Conservation (phyloP, 2,797 vertebrate species). For the Mormyrops boulengeri region DNA sequence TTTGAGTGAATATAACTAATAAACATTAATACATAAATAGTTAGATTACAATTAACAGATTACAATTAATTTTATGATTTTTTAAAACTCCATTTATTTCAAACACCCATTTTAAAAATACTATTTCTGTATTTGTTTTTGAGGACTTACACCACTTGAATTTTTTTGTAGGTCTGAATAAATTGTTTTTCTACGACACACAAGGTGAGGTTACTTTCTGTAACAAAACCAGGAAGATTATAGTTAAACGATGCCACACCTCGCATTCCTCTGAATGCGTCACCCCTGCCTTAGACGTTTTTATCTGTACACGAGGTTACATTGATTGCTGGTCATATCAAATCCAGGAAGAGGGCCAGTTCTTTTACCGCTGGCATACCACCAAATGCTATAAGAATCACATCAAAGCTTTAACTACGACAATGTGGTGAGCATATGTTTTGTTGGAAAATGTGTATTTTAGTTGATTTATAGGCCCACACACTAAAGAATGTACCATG, state of each 20-base stretch:
- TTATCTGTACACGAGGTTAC: neutral
- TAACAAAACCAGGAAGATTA: neutral
- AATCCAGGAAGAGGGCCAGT: neutral
- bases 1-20: neutral
- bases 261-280: neutral
- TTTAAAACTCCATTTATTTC: neutral
- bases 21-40: neutral
- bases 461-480: neutral
- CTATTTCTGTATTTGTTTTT: neutral
- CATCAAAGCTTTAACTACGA: neutral
- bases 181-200: neutral
- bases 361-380: neutral
- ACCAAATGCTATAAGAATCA: neutral
- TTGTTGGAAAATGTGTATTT: neutral
- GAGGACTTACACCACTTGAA: neutral
- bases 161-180: neutral
- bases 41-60: neutral
- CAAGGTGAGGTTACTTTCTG: neutral
- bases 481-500: neutral
- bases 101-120: neutral
- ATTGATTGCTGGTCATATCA: neutral
- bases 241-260: neutral
- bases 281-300: neutral
- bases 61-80: neutral
- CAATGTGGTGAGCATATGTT: neutral